Conservation (phyloP, 2,113 vertebrate genomes). For the Xiphias gladius region DNA sequence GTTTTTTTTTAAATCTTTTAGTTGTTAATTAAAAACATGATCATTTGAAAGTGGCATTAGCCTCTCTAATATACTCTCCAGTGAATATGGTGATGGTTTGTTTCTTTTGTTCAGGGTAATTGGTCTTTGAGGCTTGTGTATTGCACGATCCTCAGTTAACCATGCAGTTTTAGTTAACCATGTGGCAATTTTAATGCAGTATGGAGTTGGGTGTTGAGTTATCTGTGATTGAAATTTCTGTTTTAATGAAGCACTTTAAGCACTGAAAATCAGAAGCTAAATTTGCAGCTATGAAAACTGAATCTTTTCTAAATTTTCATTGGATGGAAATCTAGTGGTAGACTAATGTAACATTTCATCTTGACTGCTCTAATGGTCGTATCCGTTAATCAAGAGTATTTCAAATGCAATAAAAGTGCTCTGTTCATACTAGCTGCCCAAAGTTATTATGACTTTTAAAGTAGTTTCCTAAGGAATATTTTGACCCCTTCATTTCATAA, state of each 20-base stretch:
- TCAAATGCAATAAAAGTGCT: not conserved
- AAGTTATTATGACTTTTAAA: not conserved
- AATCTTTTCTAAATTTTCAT: not conserved
- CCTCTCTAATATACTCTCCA: constrained; percentile 40
- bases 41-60: constrained; percentile 29
- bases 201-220: not conserved
- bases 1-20: constrained; percentile 51
- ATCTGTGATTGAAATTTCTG: not conserved
- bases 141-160: not conserved
- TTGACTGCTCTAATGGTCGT: not conserved
- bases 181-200: constrained; percentile 14
- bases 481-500: not conserved
- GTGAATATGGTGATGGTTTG: constrained; percentile 26
- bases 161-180: not conserved
- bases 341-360: not conserved
- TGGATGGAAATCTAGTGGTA: not conserved
- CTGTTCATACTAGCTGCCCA: not conserved
- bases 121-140: constrained; percentile 30
- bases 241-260: constrained; percentile 7
- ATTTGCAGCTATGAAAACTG: not conserved
- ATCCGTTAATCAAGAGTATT: constrained; percentile 8
- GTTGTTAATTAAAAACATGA: constrained; percentile 56
- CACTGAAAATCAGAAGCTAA: not conserved
- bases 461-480: not conserved
- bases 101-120: constrained; percentile 47